Evolutionary conservation across 1,140 invertebrate species (phyloP), one percentile per base, ranked within the genome.

Genomic region (Euglossa dilemma): DNA sequence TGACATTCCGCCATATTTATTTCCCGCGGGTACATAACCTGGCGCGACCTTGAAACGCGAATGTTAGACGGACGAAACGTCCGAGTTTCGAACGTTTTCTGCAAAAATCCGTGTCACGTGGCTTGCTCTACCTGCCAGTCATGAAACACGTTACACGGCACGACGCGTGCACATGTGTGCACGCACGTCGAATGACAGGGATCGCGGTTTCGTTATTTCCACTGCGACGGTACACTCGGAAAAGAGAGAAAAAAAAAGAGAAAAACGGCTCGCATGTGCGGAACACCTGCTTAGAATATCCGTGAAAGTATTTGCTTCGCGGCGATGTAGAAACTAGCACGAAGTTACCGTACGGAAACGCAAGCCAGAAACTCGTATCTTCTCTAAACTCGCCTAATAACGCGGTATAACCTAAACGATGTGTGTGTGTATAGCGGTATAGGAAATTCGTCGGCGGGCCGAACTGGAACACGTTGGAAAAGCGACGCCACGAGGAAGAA

Each of bases 1-100:
- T 28, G n/a, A n/a, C 47, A 14, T 54, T 69, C 74, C 69, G 43
- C 50, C 70, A 56, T 79, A 71, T 85, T 61, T 76, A 77, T 59
- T 70, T 73, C 56, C 63, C 28, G n/a, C 14, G 23, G 73, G 61
- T 81, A 66, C 63, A 50, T 52, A 77, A 57, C 64, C 47, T 23
- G 16, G 28, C 4, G 43, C 73, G 47, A 82, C 73, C 72, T 76
- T 82, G 73, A 56, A 54, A 23, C 57, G 28, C 18, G 3, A 54
- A 9, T 3, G 3, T 54, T 54, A 54, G 18, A 20, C 5, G 28
- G 50, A 73, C 54, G n/a, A 45, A 61, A 23, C 52, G n/a, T 6
- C 20, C 14, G 18, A 64, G n/a, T 64, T 52, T 36, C n/a, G 25
- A 66, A 45, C 16, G 23, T 50, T 28, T 28, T 0, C 6, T n/a